phyloP scores from a whole-genome alignment of 2,888 invertebrate species.

The Eudemis profundana region DNA sequence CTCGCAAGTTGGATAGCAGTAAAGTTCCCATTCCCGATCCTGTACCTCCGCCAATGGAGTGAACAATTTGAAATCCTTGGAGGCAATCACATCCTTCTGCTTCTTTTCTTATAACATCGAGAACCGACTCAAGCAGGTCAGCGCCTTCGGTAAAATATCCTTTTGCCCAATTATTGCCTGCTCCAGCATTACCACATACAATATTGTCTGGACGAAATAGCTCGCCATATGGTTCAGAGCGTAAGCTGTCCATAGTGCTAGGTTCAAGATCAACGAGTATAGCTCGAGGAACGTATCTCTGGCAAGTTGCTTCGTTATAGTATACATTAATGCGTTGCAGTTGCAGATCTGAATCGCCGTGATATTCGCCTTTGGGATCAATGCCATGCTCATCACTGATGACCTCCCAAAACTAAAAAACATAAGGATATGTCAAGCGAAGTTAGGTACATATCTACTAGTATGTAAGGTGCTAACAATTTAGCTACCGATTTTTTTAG shows the following conservation, averaged over 20 bases:
- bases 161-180: conserved; percentile 81
- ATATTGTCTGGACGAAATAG: conserved; percentile 96
- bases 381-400: conserved; percentile 31
- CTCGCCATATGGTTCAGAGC: conserved; percentile 93
- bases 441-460: no score
- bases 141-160: conserved; percentile 96
- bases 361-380: conserved; percentile 23
- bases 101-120: conserved; percentile 93
- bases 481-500: no score
- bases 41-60: conserved; percentile 87
- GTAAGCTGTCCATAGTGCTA: conserved; percentile 92
- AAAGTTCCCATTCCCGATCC: conserved; percentile 86
- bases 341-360: conserved; percentile 29
- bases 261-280: conserved; percentile 69
- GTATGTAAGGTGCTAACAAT: no score
- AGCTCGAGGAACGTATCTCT: conserved; percentile 29
- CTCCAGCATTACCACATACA: conserved; percentile 88
- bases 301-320: conserved; percentile 22
- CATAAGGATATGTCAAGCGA: not conserved
- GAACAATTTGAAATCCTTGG: conserved; percentile 93
- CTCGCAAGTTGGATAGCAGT: conserved; percentile 93
- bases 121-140: conserved; percentile 92
- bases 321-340: conserved; percentile 29
- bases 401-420: conserved; percentile 26
- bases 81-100: conserved; percentile 96